Evolutionary conservation across 2,888 invertebrate genomes (phyloP).

Genomic region (Coenonympha glycerion): DNA sequence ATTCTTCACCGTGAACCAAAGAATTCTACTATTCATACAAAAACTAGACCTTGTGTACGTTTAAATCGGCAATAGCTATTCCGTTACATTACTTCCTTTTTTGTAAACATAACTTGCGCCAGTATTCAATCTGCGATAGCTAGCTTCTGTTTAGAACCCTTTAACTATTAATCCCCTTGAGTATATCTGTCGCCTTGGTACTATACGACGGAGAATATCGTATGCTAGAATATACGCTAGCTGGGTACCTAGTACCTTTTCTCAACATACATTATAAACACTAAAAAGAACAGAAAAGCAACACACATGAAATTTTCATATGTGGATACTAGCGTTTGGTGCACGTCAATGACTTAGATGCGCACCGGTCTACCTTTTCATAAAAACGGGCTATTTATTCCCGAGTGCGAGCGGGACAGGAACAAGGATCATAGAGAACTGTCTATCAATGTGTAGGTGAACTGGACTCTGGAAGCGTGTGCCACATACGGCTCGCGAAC

Average conservation of each 20-base stretch:
- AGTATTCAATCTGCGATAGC: constrained; percentile 9
- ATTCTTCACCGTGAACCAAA: neutral
- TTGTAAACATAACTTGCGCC: constrained; percentile 17
- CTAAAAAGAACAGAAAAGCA: constrained; percentile 29
- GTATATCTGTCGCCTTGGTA: constrained; percentile 35
- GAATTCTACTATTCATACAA: constrained; percentile 4
- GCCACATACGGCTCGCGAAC: constrained; percentile 50
- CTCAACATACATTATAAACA: constrained; percentile 20
- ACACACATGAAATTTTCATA: constrained; percentile 20
- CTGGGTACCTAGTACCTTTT: constrained; percentile 24
- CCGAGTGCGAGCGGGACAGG: constrained; percentile 41
- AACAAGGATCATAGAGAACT: constrained; percentile 59
- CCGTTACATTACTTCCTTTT: constrained; percentile 23
- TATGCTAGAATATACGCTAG: constrained; percentile 25
- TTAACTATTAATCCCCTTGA: constrained; percentile 14
- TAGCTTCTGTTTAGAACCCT: constrained; percentile 11
- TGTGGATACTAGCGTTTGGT: constrained; percentile 17
- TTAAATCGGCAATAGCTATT: constrained; percentile 21
- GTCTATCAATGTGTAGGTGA: constrained; percentile 40
- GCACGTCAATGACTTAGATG: constrained; percentile 33
- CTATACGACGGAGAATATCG: constrained; percentile 26
- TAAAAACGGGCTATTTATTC: constrained; percentile 27
- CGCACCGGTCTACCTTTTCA: constrained; percentile 37
- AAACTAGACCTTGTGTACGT: neutral
- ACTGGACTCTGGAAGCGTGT: constrained; percentile 49